Evolutionary conservation across 2,888 invertebrate species (phyloP).

Genomic region (Morpho achilles): DNA sequence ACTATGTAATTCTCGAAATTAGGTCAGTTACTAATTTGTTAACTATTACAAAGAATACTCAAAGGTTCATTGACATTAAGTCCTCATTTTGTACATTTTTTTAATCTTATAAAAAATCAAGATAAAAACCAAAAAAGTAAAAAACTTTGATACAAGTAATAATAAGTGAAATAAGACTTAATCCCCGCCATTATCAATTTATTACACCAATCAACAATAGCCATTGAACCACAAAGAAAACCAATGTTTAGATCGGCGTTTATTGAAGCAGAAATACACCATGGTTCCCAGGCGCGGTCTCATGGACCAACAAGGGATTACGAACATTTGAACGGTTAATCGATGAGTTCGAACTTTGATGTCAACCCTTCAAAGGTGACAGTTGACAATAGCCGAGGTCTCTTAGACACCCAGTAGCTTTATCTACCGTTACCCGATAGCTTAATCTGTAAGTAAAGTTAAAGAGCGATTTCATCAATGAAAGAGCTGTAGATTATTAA

Average conservation of each 20-base stretch:
- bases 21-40: too few species aligned
- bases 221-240: slow-evolving; percentile 45
- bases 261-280: slow-evolving; percentile 60
- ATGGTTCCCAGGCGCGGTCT: slow-evolving; percentile 59
- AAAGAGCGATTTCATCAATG: slow-evolving; percentile 24
- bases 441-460: slow-evolving; percentile 29
- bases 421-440: slow-evolving; percentile 42
- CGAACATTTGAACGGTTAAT: slow-evolving; percentile 50
- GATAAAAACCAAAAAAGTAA: too few species aligned
- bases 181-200: slow-evolving; percentile 7
- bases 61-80: too few species aligned
- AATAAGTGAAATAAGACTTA: background rate
- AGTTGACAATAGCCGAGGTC: slow-evolving; percentile 47
- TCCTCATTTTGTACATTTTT: too few species aligned
- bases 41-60: too few species aligned
- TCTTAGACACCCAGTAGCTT: slow-evolving; percentile 31
- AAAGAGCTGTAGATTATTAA: slow-evolving; percentile 8
- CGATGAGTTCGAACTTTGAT: slow-evolving; percentile 49
- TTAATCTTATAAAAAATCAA: too few species aligned
- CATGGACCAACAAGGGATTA: slow-evolving; percentile 26
- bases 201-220: slow-evolving; percentile 32
- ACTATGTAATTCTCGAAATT: too few species aligned
- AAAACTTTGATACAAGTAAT: too few species aligned
- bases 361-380: slow-evolving; percentile 43
- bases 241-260: slow-evolving; percentile 56